Percentiles rank a stretch among this genome's conserved stretches.
These are phyloP conservation scores for Neodiprion fabricii DNA, from an alignment of 1,140 invertebrate species.

Conservation along the genomic window DNA sequence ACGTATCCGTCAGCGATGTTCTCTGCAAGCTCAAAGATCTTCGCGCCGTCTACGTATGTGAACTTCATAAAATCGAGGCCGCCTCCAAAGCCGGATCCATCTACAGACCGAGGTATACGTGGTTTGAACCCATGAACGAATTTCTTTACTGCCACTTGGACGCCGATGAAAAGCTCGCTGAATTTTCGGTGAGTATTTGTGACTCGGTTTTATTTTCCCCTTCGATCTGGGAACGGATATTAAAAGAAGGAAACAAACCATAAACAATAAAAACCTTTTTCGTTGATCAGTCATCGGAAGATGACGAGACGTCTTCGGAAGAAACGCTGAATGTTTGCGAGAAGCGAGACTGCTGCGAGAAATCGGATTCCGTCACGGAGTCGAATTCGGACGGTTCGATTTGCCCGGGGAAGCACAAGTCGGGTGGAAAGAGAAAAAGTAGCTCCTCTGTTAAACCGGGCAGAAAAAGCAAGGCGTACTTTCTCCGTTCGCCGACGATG, in stretches of 20 bases:
- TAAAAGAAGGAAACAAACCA: too few relatives aligned
- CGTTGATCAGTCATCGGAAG: not conserved
- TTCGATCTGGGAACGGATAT: too few relatives aligned
- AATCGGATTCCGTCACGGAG: too few relatives aligned
- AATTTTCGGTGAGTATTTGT: constrained; percentile 11
- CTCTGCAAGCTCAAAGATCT: constrained; percentile 23
- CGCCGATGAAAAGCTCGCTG: constrained; percentile 21
- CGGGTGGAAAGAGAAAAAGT: not conserved
- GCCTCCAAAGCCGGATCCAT: constrained; percentile 10
- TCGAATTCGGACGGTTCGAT: too few relatives aligned
- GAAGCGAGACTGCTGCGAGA: too few relatives aligned
- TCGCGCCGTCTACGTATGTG: constrained; percentile 15
- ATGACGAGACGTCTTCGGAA: not conserved
- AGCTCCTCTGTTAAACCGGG: not conserved
- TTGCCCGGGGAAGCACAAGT: not conserved
- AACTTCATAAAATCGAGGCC: constrained; percentile 3
- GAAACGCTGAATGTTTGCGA: not conserved
- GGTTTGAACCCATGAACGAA: constrained; percentile 27
- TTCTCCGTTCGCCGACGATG: not conserved
- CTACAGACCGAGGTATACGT: constrained; percentile 20
- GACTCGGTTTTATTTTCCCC: not conserved
- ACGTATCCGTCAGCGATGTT: constrained; percentile 22
- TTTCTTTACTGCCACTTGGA: constrained; percentile 28
- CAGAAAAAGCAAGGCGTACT: not conserved
- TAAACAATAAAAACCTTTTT: too few relatives aligned